Base-by-base conservation (phyloP, 1,140 invertebrate species). In the Asbolus verrucosus region DNA sequence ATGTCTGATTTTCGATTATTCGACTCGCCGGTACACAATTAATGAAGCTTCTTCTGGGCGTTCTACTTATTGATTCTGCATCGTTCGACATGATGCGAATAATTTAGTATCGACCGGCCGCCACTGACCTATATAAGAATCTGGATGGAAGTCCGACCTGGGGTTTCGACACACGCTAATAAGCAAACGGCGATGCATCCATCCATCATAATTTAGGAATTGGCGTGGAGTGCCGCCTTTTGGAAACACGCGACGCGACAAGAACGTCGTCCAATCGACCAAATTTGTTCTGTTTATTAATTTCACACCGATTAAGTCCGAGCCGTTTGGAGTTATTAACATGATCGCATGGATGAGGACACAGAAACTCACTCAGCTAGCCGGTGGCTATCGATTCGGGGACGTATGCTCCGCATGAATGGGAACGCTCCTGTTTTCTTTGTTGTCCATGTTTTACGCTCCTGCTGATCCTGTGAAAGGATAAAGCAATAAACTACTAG, bases 171-270 rank as follows among this genome's bases (percentile, higher is more conserved):
- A 61, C 65, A 62, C 46, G 70, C 54, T 68, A 68, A 71, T 66
- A 73, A 73, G 68, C 71, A 70, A 73, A 65, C 43, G 16, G 67
- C 54, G 43, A 63, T 73, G 54, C 69, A 73, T 69, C 54, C 67
- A 73, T 73, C 71, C 71, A 73, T 73, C 71, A 73, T 73, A 73
- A 73, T 73, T 70, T 70, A 65, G 60, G 50, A 73, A 73, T 62
- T 70, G 59, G 59, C 41, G 24, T 41, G 61, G 38, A 66, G 50
- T 27, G 31, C 54, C 67, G 67, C 71, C 67, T 73, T 65, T 65
- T 27, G 59, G 31, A 30, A 33, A 61, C 71, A 73, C 67, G 62
- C 71, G 59, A 73, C 50, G 43, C 68, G 67, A 69, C 71, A 73
- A 69, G 59, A 67, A 60, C 43, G 65, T 71, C 50, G 21, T 54